Percentiles rank a stretch among this genome's conserved stretches.
Evolutionary conservation across 2,113 vertebrate genomes (phyloP).

Genomic region (Monarcha castaneiventris): DNA sequence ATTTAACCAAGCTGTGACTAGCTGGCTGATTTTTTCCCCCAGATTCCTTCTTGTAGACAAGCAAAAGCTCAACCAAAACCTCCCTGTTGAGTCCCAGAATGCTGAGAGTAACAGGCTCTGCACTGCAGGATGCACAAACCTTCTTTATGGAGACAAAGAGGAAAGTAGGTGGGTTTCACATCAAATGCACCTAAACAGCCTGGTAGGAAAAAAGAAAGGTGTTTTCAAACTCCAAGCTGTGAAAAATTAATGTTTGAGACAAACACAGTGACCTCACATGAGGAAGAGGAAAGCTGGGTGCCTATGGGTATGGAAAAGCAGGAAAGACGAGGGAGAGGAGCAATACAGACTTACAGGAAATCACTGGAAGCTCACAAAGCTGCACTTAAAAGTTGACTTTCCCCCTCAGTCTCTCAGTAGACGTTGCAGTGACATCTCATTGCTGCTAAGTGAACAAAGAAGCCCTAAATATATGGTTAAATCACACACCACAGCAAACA

Average conservation of each 20-base stretch:
- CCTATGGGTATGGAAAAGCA: neutral
- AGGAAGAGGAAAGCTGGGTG: neutral
- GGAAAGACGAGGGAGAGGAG: neutral
- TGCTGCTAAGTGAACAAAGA: slow-evolving; percentile 14
- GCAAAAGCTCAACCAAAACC: neutral
- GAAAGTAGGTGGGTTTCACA: neutral
- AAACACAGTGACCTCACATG: neutral
- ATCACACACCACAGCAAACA: slow-evolving; percentile 23
- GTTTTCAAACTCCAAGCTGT: neutral
- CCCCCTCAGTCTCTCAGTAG: neutral
- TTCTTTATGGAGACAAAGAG: neutral
- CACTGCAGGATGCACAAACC: neutral
- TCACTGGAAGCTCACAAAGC: neutral
- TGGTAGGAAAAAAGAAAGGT: neutral
- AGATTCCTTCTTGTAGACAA: neutral
- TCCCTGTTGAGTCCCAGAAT: neutral
- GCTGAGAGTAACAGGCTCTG: neutral
- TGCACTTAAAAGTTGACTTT: slow-evolving; percentile 11
- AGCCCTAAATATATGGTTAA: slow-evolving; percentile 1
- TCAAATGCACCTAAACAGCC: neutral
- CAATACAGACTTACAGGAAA: neutral
- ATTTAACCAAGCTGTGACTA: neutral
- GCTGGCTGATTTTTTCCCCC: neutral
- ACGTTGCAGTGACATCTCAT: neutral
- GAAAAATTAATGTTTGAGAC: neutral